Base-by-base conservation (phyloP, 2,888 invertebrate genomes). In the Quadriops clusia region DNA sequence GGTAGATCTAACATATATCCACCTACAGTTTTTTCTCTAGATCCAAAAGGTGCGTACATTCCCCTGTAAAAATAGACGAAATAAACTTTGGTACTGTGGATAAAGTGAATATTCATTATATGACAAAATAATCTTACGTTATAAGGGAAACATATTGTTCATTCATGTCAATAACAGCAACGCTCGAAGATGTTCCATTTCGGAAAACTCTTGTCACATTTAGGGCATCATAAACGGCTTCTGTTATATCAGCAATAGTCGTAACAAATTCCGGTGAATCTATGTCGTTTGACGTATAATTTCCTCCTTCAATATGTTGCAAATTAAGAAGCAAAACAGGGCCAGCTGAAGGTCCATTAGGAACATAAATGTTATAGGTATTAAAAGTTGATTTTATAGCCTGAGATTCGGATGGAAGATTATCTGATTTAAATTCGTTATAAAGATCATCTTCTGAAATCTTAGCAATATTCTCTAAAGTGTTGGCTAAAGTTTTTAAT, bases 81-180 rank as follows among this genome's bases (percentile, higher is more conserved):
- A 7, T 7, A 18, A 18, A 18, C 18, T 18, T 7, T 18, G n/a
- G 18, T 18, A 7, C 7, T 18, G 7, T 18, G n/a, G n/a, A 7
- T 18, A 7, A 18, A 7, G 7, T 7, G 18, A 17, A 15, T 18
- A 29, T 18, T 18, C 18, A n/a, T 8, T 8, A 18, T 18, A 8
- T 8, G 7, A 8, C 2, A 25, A 37, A 16, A 31, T 22, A 26
- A 28, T 17, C 71, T 64, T 54, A 80, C 80, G 72, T 74, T 39
- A 77, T 68, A 32, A 77, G 60, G 6, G 78, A 73, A 23, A 75
- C 70, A 59, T 80, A 80, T 23, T 71, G 65, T 49, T 79, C 80
- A 43, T 65, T 56, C 33, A 65, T 62, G 58, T 81, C 81, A 38
- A 75, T 68, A 27, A 70, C 72, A 22, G 74, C 73, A 17, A 80